Percentiles rank a stretch among this genome's conserved stretches.
Conservation (phyloP, 2,888 invertebrate genomes). For the Chrysina gloriosa region DNA sequence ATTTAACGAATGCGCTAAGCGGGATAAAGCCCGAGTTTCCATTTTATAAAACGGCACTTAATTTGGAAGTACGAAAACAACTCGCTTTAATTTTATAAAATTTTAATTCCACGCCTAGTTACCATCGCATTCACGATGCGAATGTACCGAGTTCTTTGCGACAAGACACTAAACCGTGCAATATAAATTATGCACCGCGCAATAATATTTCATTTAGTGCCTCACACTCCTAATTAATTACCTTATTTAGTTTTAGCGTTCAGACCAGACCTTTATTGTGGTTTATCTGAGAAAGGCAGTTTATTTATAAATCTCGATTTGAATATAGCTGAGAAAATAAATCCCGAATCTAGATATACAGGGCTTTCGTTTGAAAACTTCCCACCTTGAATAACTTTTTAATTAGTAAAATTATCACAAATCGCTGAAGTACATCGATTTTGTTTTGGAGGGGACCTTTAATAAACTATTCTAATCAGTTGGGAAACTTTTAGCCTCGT, state of each 20-base stretch:
- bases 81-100: conserved; percentile 38
- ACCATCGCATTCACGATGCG: background rate
- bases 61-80: conserved; percentile 35
- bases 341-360: too few species aligned
- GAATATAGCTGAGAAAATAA: too few species aligned
- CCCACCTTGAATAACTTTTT: too few species aligned
- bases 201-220: conserved; percentile 16
- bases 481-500: too few species aligned
- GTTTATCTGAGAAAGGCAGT: background rate
- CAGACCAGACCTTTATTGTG: background rate
- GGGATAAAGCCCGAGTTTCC: conserved; percentile 32
- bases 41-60: conserved; percentile 39
- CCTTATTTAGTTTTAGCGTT: background rate
- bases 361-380: too few species aligned
- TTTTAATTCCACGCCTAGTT: conserved; percentile 13
- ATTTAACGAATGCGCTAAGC: conserved; percentile 37
- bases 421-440: too few species aligned
- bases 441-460: too few species aligned
- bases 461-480: too few species aligned
- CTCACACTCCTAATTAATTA: conserved; percentile 11
- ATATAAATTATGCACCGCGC: conserved; percentile 17
- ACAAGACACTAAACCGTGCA: conserved; percentile 9
- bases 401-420: too few species aligned
- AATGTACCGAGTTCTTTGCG: conserved; percentile 16
- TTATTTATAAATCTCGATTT: background rate